A percentile compares a stretch with the other conserved stretches of the same genome.
These are phyloP conservation scores for Tigriopus japonicus DNA, from an alignment of 1,140 invertebrate species.

Conservation along the genomic window DNA sequence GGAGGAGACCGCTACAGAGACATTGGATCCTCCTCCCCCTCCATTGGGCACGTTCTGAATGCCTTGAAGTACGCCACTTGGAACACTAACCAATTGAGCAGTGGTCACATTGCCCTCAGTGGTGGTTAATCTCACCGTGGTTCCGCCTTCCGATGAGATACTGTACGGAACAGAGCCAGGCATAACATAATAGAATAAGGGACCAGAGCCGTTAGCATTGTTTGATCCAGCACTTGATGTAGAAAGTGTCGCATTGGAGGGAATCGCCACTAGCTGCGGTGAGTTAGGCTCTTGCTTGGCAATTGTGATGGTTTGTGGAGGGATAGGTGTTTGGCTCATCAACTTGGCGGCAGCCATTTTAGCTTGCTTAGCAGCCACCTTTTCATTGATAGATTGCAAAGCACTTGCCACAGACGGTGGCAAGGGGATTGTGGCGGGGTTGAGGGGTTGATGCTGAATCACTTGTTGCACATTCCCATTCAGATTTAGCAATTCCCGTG, in stretches of 20 bases:
- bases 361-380: background rate
- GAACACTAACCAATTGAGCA: background rate
- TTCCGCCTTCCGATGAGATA: background rate
- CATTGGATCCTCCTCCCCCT: background rate
- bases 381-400: slow-evolving; percentile 6
- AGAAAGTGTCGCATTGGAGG: too few species aligned
- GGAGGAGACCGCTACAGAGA: background rate
- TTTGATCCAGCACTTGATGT: background rate
- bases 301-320: background rate
- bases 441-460: background rate
- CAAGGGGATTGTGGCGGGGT: slow-evolving; percentile 3
- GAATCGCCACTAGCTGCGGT: background rate
- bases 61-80: background rate
- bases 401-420: slow-evolving; percentile 5
- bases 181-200: slow-evolving; percentile 8
- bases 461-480: background rate
- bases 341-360: background rate
- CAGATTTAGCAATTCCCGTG: background rate
- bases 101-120: background rate
- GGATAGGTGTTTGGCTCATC: background rate
- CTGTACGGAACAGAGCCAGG: slow-evolving; percentile 1
- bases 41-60: background rate
- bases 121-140: background rate
- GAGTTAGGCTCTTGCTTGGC: background rate
- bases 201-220: background rate